Evolutionary conservation across 2,113 vertebrate genomes (phyloP).

Genomic region (Clarias batrachus): DNA sequence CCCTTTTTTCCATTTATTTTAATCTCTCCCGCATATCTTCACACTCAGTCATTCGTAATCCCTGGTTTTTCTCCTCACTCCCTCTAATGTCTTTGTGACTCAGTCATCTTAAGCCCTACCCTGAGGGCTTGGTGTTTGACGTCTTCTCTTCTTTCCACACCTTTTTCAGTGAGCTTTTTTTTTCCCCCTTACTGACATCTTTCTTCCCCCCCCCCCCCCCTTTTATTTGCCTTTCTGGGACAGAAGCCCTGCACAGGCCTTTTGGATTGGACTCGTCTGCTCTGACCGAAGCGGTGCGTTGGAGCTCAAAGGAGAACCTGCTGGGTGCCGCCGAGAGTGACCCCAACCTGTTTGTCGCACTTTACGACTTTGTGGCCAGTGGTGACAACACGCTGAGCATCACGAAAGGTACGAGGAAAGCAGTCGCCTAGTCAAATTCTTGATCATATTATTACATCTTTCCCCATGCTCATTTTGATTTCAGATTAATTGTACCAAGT

Average conservation of each 20-base stretch:
- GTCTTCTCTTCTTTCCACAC: neutral
- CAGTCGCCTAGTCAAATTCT: neutral
- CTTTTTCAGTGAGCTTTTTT: slow-evolving; percentile 8
- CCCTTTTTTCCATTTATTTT: neutral
- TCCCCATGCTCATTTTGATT: neutral
- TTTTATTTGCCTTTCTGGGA: slow-evolving; percentile 28
- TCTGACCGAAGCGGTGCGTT: slow-evolving; percentile 93
- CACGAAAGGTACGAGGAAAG: slow-evolving; percentile 86
- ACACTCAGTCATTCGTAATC: neutral
- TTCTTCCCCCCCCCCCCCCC: slow-evolving; percentile 4
- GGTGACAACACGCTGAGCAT: slow-evolving; percentile 99
- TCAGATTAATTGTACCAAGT: neutral
- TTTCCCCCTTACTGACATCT: neutral
- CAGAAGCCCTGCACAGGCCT: slow-evolving; percentile 93
- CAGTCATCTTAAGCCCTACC: slow-evolving; percentile 22
- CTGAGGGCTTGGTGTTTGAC: slow-evolving; percentile 14
- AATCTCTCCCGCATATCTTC: slow-evolving; percentile 11
- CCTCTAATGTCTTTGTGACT: slow-evolving; percentile 29
- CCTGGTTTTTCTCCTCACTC: neutral
- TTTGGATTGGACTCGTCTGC: slow-evolving; percentile 87
- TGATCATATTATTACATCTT: too few relatives aligned
- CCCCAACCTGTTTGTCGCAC: slow-evolving; percentile 98
- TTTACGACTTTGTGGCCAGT: slow-evolving; percentile 99
- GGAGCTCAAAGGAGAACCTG: slow-evolving; percentile 99
- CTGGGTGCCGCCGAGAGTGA: slow-evolving; percentile 95